These are phyloP conservation scores for Danio aesculapii DNA, from an alignment of 2,797 vertebrate species.

Conservation along the genomic window DNA sequence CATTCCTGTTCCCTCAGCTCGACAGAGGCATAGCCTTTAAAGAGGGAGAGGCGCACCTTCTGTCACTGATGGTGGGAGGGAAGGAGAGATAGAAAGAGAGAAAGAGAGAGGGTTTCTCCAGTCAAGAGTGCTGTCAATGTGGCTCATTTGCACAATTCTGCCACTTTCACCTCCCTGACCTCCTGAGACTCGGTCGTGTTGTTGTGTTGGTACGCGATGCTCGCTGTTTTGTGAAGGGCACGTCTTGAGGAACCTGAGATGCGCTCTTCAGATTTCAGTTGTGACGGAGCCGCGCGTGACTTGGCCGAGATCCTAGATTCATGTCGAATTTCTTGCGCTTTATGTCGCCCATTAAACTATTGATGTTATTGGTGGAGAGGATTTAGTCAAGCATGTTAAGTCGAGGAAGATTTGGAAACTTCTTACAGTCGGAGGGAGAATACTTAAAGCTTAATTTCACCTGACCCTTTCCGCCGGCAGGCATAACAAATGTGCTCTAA, in stretches of 20 bases:
- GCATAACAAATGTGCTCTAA: slow-evolving; percentile 61
- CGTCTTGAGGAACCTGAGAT: slow-evolving; percentile 54
- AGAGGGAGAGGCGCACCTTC: slow-evolving; percentile 72
- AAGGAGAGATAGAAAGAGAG: slow-evolving; percentile 27
- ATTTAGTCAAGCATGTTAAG: slow-evolving; percentile 57
- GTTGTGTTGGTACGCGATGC: slow-evolving; percentile 52
- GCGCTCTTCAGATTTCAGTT: slow-evolving; percentile 46
- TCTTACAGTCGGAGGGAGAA: slow-evolving; percentile 60
- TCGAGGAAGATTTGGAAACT: slow-evolving; percentile 55
- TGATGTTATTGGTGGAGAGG: slow-evolving; percentile 53
- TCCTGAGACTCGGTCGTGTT: slow-evolving; percentile 59
- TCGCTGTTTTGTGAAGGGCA: slow-evolving; percentile 31
- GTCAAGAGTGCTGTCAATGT: slow-evolving; percentile 60
- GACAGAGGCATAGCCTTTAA: slow-evolving; percentile 82
- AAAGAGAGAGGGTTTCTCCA: slow-evolving; percentile 47
- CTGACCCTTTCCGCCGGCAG: slow-evolving; percentile 60
- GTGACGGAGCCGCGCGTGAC: slow-evolving; percentile 16
- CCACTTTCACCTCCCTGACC: slow-evolving; percentile 62
- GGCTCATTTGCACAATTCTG: slow-evolving; percentile 61
- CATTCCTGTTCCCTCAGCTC: slow-evolving; percentile 80
- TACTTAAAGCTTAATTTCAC: slow-evolving; percentile 61
- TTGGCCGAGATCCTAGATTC: slow-evolving; percentile 29
- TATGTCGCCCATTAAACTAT: slow-evolving; percentile 50
- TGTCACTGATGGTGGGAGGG: slow-evolving; percentile 66
- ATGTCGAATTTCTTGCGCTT: slow-evolving; percentile 40